Percentiles rank a stretch among this genome's conserved stretches.
Evolutionary conservation across 2,888 invertebrate genomes (phyloP).

Genomic region (Chloroclystis v-ata): DNA sequence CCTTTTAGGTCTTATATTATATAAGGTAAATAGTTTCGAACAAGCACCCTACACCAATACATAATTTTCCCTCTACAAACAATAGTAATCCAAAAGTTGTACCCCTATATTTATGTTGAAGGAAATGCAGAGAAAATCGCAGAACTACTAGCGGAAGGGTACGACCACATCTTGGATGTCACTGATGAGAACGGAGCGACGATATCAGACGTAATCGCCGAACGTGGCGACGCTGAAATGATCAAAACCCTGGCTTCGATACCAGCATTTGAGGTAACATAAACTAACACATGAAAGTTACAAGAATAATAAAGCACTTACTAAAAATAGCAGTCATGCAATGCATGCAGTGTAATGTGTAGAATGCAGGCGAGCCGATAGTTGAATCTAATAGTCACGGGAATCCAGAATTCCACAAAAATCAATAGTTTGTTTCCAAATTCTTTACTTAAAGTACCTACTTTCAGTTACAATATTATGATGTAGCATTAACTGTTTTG

Average conservation of each 20-base stretch:
- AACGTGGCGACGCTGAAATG: slow-evolving; percentile 82
- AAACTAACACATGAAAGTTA: background rate
- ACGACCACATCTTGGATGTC: slow-evolving; percentile 90
- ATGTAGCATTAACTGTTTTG: too few species aligned
- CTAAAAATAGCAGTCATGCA: background rate
- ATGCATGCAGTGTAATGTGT: background rate
- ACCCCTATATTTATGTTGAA: slow-evolving; percentile 30
- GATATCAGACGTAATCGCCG: slow-evolving; percentile 83
- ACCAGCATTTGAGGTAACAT: slow-evolving; percentile 83
- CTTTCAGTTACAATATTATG: too few species aligned
- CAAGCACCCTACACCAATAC: too few species aligned
- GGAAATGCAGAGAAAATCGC: slow-evolving; percentile 67
- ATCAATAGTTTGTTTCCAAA: too few species aligned
- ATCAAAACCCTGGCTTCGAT: slow-evolving; percentile 84
- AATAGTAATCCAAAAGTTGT: too few species aligned
- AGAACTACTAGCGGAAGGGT: slow-evolving; percentile 87
- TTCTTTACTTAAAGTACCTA: too few species aligned
- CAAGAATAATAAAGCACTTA: background rate
- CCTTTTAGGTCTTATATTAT: too few species aligned
- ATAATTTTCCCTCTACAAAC: too few species aligned
- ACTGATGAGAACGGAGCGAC: slow-evolving; percentile 83
- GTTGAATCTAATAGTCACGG: too few species aligned
- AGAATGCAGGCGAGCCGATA: background rate
- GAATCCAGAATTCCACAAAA: too few species aligned
- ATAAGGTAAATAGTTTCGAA: too few species aligned